Base-by-base conservation (phyloP, 2,888 invertebrate genomes). In the Therioaphis trifolii region DNA sequence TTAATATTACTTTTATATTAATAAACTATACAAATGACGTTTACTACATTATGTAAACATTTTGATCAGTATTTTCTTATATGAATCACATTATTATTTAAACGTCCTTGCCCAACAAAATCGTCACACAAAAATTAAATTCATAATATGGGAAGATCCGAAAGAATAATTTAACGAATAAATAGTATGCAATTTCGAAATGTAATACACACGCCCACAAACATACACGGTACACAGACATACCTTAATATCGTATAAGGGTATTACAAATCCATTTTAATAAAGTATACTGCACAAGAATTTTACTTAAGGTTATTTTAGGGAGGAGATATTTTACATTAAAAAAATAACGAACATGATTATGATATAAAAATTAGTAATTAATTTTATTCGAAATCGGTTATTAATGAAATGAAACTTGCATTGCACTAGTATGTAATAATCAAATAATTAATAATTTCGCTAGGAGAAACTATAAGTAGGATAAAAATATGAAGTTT, bases 371-470 rank as follows among this genome's bases (percentile, higher is more conserved):
- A 5, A 5, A 35, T 35, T 35, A n/a, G n/a, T 46, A 63, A 77
- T 46, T 27, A 46, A 7, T n/a, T 63, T n/a, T 15, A 77, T 66
- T 77, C 66, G 66, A 66, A 66, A 77, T 77, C 77, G 11, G 72
- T 76, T 61, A 46, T 27, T 27, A 61, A 61, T 43, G 15, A 27
- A 66, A 77, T 29, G 58, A 76, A 76, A 76, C 27, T 76, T 63
- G 15, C 61, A 63, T n/a, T 63, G 58, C 43, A 14, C 46, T n/a
- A 27, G 46, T 46, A 63, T 46, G 76, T 63, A 49, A 78, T 78
- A 78, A 78, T 78, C 52, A 52, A 68, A 78, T 78, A 55, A 78
- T 78, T 78, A 78, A 78, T 52, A 72, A 52, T 72, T 82, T 82
- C 55, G 61, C 63, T 82, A 29, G 49, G 72, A 49, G 80, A 82